Evolutionary conservation across 2,888 invertebrate genomes (phyloP), one percentile per base, ranked within the genome.

Genomic region (Microplitis deprimator): DNA sequence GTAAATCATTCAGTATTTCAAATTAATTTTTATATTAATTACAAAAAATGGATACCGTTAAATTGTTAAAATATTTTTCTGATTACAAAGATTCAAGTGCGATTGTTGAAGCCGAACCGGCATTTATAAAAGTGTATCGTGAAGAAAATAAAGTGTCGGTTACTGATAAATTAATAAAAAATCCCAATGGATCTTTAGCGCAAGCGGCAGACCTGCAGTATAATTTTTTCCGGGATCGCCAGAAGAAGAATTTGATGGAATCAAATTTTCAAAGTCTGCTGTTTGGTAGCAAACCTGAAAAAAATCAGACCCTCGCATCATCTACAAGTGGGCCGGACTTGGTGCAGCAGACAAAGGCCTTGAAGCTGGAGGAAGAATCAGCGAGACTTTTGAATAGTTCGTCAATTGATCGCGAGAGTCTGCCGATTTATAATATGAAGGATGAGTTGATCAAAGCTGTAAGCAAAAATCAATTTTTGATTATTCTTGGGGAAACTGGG

Each of bases 181-280:
- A 99, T 92, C 99, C 99, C 0, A 99, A 99, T 89, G 99, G 99
- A 0, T 98, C 98, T 0, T 91, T 99, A 20, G 99, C 99, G 0
- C 99, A 99, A 90, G 98, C 99, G 0, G 99, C 99, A 0, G 98
- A 99, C 97, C 99, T 98, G 98, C 99, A 99, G 90, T 97, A 96
- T 8, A 99, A 99, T 0, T 89, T 99, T 65, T 96, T 99, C 0
- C 99, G 99, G 87, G 99, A 99, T 89, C 92, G 99, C 72, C 91
- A 99, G 65, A 99, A 99, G 89, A 94, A 96, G 86, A 99, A 99
- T 90, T 97, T 97, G 96, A 90, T 96, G n/a, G 97, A 97, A 84
- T 90, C 98, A 39, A 98, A 98, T 87, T 95, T 87, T 94, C 95
- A 0, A 90, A 95, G 16, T 96, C 96, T 0, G 94, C 96, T 0